Evolutionary conservation across 2,888 invertebrate species (phyloP), one percentile per base, ranked within the genome.

Genomic region (Agonopterix alstromeriana): DNA sequence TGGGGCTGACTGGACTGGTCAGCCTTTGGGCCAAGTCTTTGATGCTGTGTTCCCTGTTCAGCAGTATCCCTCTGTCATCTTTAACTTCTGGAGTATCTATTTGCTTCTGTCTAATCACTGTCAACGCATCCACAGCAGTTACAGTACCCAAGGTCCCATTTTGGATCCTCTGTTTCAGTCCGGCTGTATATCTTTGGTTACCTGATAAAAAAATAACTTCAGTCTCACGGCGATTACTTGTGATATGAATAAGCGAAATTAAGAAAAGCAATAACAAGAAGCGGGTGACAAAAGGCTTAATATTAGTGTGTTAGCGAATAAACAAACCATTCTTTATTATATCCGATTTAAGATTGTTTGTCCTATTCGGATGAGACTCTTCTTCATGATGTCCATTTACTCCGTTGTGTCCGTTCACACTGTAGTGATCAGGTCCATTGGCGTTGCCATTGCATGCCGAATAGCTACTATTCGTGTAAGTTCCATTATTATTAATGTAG

Each of bases 1-100:
- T 70, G n/a, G 82, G 80, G 48, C 77, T 83, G 3, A 76, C 73
- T 64, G 95, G 92, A 67, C 92, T 94, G 40, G 94, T 93, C 57
- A 97, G 80, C 78, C 95, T 95, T 74, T 96, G 95, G 41, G 96
- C 96, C 54, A 97, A 86, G 83, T 97, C 96, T 83, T 96, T 96
- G 45, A 97, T 96, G 45, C 95, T 95, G 67, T 94, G 94, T 79
- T 96, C 96, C 57, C 94, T 91, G 70, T 94, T 94, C 47, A 95
- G 75, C 58, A 95, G 91, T 51, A 94, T 82, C 52, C 93, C 89
- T 64, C 94, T 85, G 80, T 91, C 84, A 41, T 85, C 82, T 55
- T 81, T 80, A 53, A 91, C 89, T 63, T 92, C 92, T 60, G 90
- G 87, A 49, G 90, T 89, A 53, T 93, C 93, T 50, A 90, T 70